Percentiles rank a stretch among this genome's conserved stretches.
Conservation (phyloP, 2,113 vertebrate genomes). For the Lophius piscatorius region DNA sequence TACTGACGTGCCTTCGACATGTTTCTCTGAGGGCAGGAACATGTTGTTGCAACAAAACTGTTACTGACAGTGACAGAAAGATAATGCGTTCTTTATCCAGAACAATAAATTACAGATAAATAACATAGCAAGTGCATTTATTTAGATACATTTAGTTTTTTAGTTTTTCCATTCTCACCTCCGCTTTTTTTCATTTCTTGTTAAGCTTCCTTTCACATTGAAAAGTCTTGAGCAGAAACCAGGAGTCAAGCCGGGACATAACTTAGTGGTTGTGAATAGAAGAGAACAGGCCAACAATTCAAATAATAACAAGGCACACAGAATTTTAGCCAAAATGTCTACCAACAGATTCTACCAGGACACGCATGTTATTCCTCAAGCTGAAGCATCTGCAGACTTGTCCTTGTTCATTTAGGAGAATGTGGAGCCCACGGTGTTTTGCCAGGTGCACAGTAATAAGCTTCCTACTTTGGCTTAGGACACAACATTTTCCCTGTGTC, state of each 20-base stretch:
- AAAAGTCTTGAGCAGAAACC: conserved; percentile 27
- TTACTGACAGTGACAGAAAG: conserved; percentile 41
- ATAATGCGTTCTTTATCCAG: no score
- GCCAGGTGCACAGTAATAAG: conserved; percentile 43
- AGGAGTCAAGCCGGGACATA: conserved; percentile 35
- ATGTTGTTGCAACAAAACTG: conserved; percentile 51
- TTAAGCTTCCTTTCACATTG: conserved; percentile 18
- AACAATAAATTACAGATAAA: no score
- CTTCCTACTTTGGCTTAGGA: conserved; percentile 50
- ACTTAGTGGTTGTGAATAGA: conserved; percentile 44
- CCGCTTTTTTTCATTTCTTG: neutral
- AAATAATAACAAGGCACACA: conserved; percentile 25
- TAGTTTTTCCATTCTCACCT: no score
- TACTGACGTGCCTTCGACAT: conserved; percentile 64
- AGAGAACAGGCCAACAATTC: conserved; percentile 32
- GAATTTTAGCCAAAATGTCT: conserved; percentile 38
- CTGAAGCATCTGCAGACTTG: conserved; percentile 26
- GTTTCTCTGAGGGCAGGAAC: conserved; percentile 38
- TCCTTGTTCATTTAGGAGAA: conserved; percentile 35
- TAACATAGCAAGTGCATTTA: neutral
- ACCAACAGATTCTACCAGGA: conserved; percentile 50
- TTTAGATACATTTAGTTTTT: conserved; percentile 1
- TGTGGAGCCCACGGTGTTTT: conserved; percentile 60
- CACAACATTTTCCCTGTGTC: conserved; percentile 24
- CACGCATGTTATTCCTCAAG: conserved; percentile 41